These are phyloP conservation scores for Biston betularia DNA, from an alignment of 2,888 invertebrate genomes.

Conservation along the genomic window DNA sequence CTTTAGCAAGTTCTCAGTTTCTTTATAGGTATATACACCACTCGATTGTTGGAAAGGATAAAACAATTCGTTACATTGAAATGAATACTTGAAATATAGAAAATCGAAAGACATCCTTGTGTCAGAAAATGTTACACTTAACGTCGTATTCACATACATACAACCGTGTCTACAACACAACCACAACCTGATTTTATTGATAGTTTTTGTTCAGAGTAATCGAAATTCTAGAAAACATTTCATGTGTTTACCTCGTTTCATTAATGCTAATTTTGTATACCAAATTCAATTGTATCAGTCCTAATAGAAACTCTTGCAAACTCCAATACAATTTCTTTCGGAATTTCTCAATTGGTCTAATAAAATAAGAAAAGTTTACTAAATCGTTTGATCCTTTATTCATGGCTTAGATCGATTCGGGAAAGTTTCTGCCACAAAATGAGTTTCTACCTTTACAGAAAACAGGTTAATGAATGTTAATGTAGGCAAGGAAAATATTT, in stretches of 20 bases:
- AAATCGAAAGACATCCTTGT: no score
- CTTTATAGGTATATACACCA: no score
- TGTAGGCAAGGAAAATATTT: slow-evolving; percentile 39
- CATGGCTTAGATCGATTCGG: slow-evolving; percentile 20
- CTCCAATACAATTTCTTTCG: slow-evolving; percentile 15
- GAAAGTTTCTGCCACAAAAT: slow-evolving; percentile 29
- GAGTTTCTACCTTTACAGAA: slow-evolving; percentile 30
- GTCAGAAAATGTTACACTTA: no score
- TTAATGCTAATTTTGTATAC: slow-evolving; percentile 3
- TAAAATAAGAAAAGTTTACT: slow-evolving; percentile 23
- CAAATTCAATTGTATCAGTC: slow-evolving; percentile 3
- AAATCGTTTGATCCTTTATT: slow-evolving; percentile 31
- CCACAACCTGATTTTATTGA: no score
- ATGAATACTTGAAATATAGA: no score
- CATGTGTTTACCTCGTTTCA: background rate
- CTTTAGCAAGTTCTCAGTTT: no score
- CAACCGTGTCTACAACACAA: no score
- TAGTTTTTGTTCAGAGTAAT: no score
- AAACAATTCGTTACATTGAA: no score
- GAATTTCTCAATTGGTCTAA: slow-evolving; percentile 15
- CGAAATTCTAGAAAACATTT: no score
- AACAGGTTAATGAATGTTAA: slow-evolving; percentile 36
- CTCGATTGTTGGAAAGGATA: no score
- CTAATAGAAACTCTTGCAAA: slow-evolving; percentile 19
- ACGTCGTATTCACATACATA: no score